Percentiles rank a stretch among this genome's conserved stretches.
These are phyloP conservation scores for Cheilosia scutellata DNA, from an alignment of 2,888 invertebrate species.

Conservation along the genomic window DNA sequence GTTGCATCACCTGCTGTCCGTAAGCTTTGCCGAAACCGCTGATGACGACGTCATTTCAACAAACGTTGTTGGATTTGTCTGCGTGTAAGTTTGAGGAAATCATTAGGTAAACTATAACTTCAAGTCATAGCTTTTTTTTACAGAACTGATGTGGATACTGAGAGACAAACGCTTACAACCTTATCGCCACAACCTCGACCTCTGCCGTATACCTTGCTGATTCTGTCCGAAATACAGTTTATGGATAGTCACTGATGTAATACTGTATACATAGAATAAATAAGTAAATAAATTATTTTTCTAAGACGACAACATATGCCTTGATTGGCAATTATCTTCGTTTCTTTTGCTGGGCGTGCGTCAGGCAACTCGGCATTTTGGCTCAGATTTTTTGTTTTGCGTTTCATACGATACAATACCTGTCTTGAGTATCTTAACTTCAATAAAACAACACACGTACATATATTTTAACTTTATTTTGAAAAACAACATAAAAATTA, in stretches of 20 bases:
- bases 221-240: constrained; percentile 96
- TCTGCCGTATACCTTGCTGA: constrained; percentile 92
- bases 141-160: constrained; percentile 95
- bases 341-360: too few species aligned
- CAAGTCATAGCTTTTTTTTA: neutral
- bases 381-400: too few species aligned
- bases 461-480: neutral
- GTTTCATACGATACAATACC: too few species aligned
- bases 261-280: neutral
- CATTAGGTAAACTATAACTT: neutral
- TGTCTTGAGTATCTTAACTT: neutral
- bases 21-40: constrained; percentile 92
- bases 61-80: constrained; percentile 95
- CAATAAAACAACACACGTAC: neutral
- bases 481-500: neutral
- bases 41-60: constrained; percentile 94
- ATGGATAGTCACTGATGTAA: constrained; percentile 92
- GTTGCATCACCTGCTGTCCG: constrained; percentile 94
- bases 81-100: constrained; percentile 89
- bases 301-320: neutral
- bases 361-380: too few species aligned
- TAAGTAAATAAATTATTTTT: constrained; percentile 33
- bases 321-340: too few species aligned
- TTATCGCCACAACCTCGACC: constrained; percentile 97
- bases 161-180: constrained; percentile 93